Evolutionary conservation across 2,888 invertebrate genomes (phyloP).

Genomic region (Chaetogeoica ovagalla): DNA sequence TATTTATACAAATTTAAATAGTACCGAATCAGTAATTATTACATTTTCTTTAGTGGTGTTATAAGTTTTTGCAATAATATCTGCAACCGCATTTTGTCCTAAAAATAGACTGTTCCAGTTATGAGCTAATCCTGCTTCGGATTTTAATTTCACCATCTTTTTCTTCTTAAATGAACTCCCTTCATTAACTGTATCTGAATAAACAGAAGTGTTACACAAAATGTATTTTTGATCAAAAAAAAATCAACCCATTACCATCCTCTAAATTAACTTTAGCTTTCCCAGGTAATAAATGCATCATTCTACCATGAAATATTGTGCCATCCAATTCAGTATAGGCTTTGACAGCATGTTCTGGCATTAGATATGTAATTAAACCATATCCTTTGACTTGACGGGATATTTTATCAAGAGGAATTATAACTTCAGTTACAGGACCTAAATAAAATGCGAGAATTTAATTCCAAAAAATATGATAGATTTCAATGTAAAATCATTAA

Average conservation of each 20-base stretch:
- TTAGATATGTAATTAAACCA: conserved; percentile 86
- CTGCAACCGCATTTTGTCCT: conserved; percentile 89
- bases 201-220: neutral
- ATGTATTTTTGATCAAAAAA: neutral
- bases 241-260: conserved; percentile 56
- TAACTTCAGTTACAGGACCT: conserved; percentile 85
- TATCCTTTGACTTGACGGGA: conserved; percentile 80
- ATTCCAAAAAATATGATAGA: conserved; percentile 62
- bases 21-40: conserved; percentile 24
- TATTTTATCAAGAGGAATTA: conserved; percentile 81
- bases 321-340: conserved; percentile 90
- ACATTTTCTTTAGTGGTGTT: conserved; percentile 83
- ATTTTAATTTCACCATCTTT: conserved; percentile 76
- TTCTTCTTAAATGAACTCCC: conserved; percentile 79
- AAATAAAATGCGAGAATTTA: conserved; percentile 52
- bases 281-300: conserved; percentile 90
- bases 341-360: conserved; percentile 92
- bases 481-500: conserved; percentile 70
- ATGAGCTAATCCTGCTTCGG: conserved; percentile 74
- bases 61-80: conserved; percentile 82
- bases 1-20: neutral
- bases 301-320: conserved; percentile 84
- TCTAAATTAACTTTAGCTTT: conserved; percentile 66
- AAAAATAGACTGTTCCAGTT: conserved; percentile 97
- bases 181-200: conserved; percentile 60